Conservation (phyloP, 2,888 invertebrate genomes). For the Pyralis farinalis region DNA sequence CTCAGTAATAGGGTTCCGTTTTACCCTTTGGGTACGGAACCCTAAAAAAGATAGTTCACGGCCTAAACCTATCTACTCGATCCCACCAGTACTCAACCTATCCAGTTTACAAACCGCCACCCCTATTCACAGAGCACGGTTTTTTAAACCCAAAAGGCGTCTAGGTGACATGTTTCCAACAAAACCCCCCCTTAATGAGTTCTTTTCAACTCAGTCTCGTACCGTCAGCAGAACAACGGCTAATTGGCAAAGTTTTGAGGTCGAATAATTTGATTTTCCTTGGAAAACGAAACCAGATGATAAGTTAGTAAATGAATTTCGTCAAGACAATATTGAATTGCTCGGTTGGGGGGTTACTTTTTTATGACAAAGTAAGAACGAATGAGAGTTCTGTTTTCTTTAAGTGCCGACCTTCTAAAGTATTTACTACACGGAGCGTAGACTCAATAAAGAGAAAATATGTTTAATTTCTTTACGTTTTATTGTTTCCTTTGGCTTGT, state of each 20-base stretch:
- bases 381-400: neutral
- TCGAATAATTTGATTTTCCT: neutral
- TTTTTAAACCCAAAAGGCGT: slow-evolving; percentile 10
- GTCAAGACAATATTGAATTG: neutral
- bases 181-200: slow-evolving; percentile 32
- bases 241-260: slow-evolving; percentile 1
- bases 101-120: too few species aligned
- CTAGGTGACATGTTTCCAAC: slow-evolving; percentile 31
- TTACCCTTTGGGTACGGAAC: too few species aligned
- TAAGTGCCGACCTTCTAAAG: neutral
- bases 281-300: neutral
- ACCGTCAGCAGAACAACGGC: slow-evolving; percentile 28
- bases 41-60: too few species aligned
- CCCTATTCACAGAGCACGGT: neutral
- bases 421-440: too few species aligned
- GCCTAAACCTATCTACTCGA: too few species aligned
- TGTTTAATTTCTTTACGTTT: too few species aligned
- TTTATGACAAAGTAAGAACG: neutral
- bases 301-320: neutral
- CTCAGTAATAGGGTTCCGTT: too few species aligned
- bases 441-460: too few species aligned
- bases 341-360: neutral
- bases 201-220: slow-evolving; percentile 28
- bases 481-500: too few species aligned
- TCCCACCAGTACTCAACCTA: too few species aligned